These are phyloP conservation scores for Nesospiza acunhae DNA, from an alignment of 2,113 vertebrate genomes.

Conservation along the genomic window DNA sequence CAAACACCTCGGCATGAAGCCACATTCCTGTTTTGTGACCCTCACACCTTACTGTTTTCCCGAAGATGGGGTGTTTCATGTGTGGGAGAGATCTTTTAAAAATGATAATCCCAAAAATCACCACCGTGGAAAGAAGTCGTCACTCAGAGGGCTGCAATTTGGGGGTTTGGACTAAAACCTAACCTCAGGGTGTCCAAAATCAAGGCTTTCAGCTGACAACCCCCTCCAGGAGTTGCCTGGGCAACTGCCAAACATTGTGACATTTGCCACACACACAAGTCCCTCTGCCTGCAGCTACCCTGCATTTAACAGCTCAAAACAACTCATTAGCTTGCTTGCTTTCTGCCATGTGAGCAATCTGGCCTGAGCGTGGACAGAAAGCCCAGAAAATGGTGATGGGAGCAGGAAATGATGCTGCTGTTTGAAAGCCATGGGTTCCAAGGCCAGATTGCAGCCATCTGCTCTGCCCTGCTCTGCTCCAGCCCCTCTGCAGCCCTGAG, in stretches of 20 bases:
- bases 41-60: not conserved
- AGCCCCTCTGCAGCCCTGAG: not conserved
- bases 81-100: not conserved
- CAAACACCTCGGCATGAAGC: not conserved
- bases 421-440: not conserved
- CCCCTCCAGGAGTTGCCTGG: conserved; percentile 28
- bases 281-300: conserved; percentile 21
- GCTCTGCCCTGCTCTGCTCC: not conserved
- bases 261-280: not conserved
- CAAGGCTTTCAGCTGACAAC: not conserved
- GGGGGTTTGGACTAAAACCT: not conserved
- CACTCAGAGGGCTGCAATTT: not conserved
- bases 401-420: not conserved
- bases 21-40: not conserved
- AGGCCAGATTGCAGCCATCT: not conserved
- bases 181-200: conserved; percentile 21
- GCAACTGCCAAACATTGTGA: conserved; percentile 39
- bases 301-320: conserved; percentile 38
- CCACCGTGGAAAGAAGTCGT: not conserved
- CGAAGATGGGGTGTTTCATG: not conserved
- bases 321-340: conserved; percentile 46
- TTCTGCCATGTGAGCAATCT: not conserved
- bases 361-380: not conserved
- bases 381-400: not conserved
- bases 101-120: not conserved